Evolutionary conservation across 2,888 invertebrate species (phyloP).

Genomic region (Pseudococcus viburni): DNA sequence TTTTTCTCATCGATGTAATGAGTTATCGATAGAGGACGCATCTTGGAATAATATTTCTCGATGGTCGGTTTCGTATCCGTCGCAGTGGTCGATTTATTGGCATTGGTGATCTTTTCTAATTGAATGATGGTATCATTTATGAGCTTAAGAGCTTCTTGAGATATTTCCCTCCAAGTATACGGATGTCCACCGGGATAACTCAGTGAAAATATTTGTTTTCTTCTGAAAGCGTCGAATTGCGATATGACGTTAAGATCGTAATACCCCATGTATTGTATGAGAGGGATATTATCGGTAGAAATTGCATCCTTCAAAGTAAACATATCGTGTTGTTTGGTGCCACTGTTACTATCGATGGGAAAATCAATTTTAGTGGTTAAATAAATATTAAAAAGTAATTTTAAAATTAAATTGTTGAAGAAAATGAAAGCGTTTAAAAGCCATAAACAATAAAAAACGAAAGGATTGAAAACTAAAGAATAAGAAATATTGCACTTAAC

Average conservation of each 20-base stretch:
- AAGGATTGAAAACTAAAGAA: constrained; percentile 48
- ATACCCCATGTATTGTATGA: constrained; percentile 61
- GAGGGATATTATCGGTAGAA: constrained; percentile 55
- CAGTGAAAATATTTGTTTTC: constrained; percentile 67
- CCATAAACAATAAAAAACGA: constrained; percentile 59
- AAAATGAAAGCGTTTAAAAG: constrained; percentile 59
- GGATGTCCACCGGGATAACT: constrained; percentile 67
- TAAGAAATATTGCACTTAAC: constrained; percentile 58
- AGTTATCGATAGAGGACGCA: constrained; percentile 54
- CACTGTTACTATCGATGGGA: background rate
- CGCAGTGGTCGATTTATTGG: background rate
- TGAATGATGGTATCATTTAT: constrained; percentile 55
- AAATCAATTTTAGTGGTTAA: constrained; percentile 53
- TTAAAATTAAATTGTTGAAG: constrained; percentile 61
- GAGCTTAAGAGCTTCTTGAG: constrained; percentile 59
- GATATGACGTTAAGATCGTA: constrained; percentile 61
- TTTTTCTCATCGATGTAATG: constrained; percentile 39
- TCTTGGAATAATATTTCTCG: constrained; percentile 45
- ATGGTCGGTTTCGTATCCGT: background rate
- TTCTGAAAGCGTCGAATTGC: constrained; percentile 60
- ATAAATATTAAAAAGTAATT: constrained; percentile 53
- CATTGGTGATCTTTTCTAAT: constrained; percentile 37
- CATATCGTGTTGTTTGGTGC: background rate
- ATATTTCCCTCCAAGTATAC: constrained; percentile 66
- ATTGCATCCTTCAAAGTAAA: constrained; percentile 58